Conservation (phyloP, 2,113 vertebrate genomes). For the Anhinga anhinga region DNA sequence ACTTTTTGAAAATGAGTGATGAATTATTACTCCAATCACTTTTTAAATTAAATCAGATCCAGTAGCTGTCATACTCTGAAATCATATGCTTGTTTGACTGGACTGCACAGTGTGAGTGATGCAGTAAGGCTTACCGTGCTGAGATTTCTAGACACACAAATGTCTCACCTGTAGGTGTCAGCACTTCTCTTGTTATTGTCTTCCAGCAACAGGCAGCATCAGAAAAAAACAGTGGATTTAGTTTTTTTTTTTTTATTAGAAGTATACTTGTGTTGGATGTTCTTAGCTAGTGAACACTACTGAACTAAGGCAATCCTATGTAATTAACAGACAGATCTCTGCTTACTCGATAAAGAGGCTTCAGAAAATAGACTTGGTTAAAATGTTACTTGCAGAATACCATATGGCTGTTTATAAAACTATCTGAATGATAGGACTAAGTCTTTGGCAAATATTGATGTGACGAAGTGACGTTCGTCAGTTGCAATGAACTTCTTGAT, state of each 20-base stretch:
- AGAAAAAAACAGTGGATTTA: background rate
- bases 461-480: background rate
- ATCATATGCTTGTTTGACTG: background rate
- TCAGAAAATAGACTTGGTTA: background rate
- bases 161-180: conserved; percentile 18
- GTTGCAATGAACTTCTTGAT: background rate
- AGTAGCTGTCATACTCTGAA: background rate
- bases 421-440: background rate
- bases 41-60: background rate
- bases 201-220: background rate
- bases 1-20: background rate
- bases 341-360: background rate
- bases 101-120: no score
- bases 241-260: background rate
- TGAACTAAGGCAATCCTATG: background rate
- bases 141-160: background rate
- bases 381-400: background rate
- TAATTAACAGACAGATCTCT: background rate
- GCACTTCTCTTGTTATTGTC: background rate
- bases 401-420: background rate
- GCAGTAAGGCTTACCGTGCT: background rate
- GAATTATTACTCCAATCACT: background rate
- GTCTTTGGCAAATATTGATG: conserved; percentile 17
- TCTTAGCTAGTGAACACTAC: background rate
- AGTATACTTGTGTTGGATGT: background rate